Conservation (phyloP, 2,113 vertebrate species). For the Zosterops hypoxanthus region DNA sequence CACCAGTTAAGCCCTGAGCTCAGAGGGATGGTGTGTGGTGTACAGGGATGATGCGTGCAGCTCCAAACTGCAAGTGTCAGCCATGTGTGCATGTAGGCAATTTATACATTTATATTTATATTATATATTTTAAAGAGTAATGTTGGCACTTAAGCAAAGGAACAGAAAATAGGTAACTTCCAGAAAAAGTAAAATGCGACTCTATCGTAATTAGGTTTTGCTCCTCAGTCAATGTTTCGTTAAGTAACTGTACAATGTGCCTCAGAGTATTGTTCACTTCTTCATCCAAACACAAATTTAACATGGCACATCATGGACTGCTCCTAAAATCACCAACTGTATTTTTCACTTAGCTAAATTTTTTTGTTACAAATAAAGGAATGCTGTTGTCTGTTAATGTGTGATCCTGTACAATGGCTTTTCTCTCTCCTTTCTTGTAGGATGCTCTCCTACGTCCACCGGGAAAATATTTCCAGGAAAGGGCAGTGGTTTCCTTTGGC, state of each 20-base stretch:
- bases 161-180: not conserved
- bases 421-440: not conserved
- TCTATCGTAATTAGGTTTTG: not conserved
- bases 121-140: not conserved
- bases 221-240: not conserved
- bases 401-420: not conserved
- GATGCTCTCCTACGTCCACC: not conserved
- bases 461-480: not conserved
- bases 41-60: accelerated
- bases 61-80: not conserved
- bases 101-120: not conserved
- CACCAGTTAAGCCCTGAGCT: not conserved
- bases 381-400: not conserved
- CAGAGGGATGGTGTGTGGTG: not conserved
- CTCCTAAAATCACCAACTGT: not conserved
- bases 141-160: not conserved
- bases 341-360: not conserved
- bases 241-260: not conserved
- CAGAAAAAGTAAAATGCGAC: not conserved
- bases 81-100: not conserved
- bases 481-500: not conserved
- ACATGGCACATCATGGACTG: not conserved
- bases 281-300: not conserved
- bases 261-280: not conserved
- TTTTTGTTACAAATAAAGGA: not conserved